Conservation (phyloP, 1,140 invertebrate genomes). For the Rhopalosiphum maidis region DNA sequence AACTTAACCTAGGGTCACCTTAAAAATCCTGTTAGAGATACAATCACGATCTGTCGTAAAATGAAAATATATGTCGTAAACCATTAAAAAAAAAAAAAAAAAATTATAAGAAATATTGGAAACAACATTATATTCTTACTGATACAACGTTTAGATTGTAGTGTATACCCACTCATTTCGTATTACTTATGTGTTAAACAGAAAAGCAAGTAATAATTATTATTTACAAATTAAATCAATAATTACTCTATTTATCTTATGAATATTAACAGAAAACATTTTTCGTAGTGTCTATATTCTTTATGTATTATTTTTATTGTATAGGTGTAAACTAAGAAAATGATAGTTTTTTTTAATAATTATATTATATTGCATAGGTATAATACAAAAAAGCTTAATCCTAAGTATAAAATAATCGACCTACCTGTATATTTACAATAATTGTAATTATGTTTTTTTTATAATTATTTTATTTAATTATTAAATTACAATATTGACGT, state of each 20-base stretch:
- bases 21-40: constrained; percentile 40
- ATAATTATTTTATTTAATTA: background rate
- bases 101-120: constrained; percentile 32
- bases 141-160: background rate
- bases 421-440: background rate
- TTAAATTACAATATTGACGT: background rate
- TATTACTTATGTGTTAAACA: background rate
- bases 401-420: background rate
- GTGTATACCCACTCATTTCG: background rate
- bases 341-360: background rate
- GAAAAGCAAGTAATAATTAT: background rate
- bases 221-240: background rate
- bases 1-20: constrained; percentile 29
- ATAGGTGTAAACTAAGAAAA: background rate
- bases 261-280: background rate
- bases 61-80: constrained; percentile 43
- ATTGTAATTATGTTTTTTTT: too few relatives aligned
- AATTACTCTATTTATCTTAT: background rate
- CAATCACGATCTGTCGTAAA: background rate
- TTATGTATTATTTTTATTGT: background rate
- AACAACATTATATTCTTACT: background rate
- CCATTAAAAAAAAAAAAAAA: constrained; percentile 26
- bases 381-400: background rate
- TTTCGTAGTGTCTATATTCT: too few relatives aligned
- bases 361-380: too few relatives aligned